Base-by-base conservation (phyloP, 2,797 vertebrate genomes). In the Staurois parvus region DNA sequence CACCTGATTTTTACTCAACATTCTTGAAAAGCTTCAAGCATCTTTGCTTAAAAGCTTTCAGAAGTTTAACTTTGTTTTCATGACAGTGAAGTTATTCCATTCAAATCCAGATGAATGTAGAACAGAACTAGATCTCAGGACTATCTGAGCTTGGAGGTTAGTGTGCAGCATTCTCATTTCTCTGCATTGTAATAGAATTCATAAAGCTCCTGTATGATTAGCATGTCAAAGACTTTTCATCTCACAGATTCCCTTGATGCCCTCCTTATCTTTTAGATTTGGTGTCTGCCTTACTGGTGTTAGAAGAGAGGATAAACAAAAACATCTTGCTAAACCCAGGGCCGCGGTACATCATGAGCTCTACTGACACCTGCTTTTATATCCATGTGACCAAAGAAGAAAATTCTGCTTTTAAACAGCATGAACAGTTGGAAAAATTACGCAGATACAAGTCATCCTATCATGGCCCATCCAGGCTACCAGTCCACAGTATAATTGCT, bases 371-470 rank as follows among this genome's bases (percentile, higher is more conserved):
- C 87, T 97, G 96, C 78, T 96, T 96, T 91, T 96, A 96, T 83
- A 96, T 96, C 88, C 96, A 96, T 88, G 93, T 96, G 88, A 96
- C 94, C 89, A 96, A 97, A 93, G 96, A 97, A 92, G 96, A 97
- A 90, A 96, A 96, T 90, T 96, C 95, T 73, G 94, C 94, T 74
- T 95, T 97, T 89, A 96, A 96, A 88, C 92, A 93, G 64, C 93
- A 95, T 85, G 92, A 93, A 80, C 91, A 93, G 17, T 86, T 91
- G 28, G 91, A 89, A 79, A 93, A 91, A 89, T 91, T 79, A 0
- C 88, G 90, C 19, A 83, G 90, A 80, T 87, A 93, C 81, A 92
- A 92, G 79, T 91, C 94, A n/a, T 87, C 92, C 79, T 94, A 94
- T 80, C 93, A 94, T 5, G 95, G 94, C 28, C 88, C 95, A 73